Conservation (phyloP, 2,797 vertebrate species). For the Mus caroli region DNA sequence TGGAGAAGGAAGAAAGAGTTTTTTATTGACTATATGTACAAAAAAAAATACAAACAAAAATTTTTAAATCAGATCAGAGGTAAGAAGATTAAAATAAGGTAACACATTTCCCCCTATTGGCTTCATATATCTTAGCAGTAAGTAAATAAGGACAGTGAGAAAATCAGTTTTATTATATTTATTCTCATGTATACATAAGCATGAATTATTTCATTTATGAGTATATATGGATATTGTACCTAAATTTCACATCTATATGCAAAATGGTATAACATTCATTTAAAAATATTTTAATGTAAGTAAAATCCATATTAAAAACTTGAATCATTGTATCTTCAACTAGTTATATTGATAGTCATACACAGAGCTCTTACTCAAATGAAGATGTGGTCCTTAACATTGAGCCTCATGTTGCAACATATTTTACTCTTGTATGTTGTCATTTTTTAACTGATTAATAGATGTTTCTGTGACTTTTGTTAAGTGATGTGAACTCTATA, state of each 20-base stretch:
- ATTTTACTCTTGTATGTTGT: neutral
- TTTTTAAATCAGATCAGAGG: neutral
- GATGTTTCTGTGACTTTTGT: neutral
- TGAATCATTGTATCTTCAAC: neutral
- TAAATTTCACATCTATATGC: neutral
- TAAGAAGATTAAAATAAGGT: neutral
- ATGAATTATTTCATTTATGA: neutral
- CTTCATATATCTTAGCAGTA: neutral
- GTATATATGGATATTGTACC: neutral
- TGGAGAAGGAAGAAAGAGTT: neutral
- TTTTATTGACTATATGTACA: neutral
- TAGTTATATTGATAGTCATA: constrained; percentile 11
- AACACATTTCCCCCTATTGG: no score
- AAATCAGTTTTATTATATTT: neutral
- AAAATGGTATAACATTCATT: neutral
- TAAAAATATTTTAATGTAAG: neutral
- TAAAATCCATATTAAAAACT: neutral
- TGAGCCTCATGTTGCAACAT: neutral
- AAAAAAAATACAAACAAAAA: neutral
- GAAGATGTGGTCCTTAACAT: neutral
- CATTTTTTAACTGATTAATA: neutral
- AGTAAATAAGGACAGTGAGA: neutral
- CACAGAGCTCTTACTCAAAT: constrained; percentile 24
- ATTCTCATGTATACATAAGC: neutral
- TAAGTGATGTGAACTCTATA: neutral